Percentiles rank a stretch among this genome's conserved stretches.
Evolutionary conservation across 2,797 vertebrate genomes (phyloP).

Genomic region (Coreius guichenoti): DNA sequence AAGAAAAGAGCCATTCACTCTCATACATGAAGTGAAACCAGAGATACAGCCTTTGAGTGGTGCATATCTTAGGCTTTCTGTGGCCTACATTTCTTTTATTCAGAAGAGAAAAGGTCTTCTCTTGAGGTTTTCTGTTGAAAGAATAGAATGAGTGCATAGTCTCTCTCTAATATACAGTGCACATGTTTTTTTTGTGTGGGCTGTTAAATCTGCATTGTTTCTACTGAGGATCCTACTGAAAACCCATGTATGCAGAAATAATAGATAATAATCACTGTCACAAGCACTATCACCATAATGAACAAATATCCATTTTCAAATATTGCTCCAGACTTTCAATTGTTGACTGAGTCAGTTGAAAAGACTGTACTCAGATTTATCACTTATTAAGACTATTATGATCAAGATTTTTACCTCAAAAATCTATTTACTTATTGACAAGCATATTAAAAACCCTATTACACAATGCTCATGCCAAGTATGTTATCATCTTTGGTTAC

Average conservation of each 20-base stretch:
- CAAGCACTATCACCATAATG: not conserved
- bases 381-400: not conserved
- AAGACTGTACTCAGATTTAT: not conserved
- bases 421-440: not conserved
- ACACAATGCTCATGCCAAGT: not conserved
- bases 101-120: constrained; percentile 24
- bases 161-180: not conserved
- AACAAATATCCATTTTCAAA: not conserved
- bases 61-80: constrained; percentile 20
- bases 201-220: constrained; percentile 12
- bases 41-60: constrained; percentile 35
- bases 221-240: not conserved
- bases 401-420: not conserved
- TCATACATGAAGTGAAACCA: constrained; percentile 48
- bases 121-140: constrained; percentile 16
- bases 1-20: constrained; percentile 59
- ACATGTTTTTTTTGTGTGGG: not conserved
- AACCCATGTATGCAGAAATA: not conserved
- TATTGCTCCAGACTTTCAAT: not conserved
- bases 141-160: constrained; percentile 12
- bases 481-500: not conserved
- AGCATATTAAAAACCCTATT: not conserved
- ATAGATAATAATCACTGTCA: not conserved
- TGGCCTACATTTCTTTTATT: constrained; percentile 21
- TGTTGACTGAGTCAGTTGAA: not conserved